phyloP scores from a whole-genome alignment of 2,888 invertebrate species.

The Apodemia mormo region DNA sequence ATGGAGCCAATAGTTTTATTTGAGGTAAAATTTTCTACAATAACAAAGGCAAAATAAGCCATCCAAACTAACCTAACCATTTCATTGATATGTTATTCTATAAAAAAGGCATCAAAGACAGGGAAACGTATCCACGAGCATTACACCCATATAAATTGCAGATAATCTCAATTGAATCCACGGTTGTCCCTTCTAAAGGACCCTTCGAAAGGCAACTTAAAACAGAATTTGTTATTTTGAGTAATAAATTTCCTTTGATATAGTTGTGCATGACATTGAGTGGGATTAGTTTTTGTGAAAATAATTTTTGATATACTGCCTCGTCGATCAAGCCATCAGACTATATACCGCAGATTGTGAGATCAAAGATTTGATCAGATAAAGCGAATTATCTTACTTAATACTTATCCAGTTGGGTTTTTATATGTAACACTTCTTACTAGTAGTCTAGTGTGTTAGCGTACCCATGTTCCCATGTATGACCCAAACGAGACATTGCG shows the following conservation, averaged over 20 bases:
- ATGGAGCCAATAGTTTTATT: background rate
- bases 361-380: too few relatives aligned
- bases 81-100: slow-evolving; percentile 28
- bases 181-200: slow-evolving; percentile 47
- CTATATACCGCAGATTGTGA: too few relatives aligned
- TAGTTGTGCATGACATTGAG: background rate
- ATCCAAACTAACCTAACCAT: slow-evolving; percentile 11
- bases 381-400: too few relatives aligned
- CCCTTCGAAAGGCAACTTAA: slow-evolving; percentile 49
- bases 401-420: too few relatives aligned
- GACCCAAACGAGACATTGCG: too few relatives aligned
- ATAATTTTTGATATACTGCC: too few relatives aligned
- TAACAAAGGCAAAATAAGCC: slow-evolving; percentile 10
- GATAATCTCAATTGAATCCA: slow-evolving; percentile 53
- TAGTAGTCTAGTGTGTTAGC: too few relatives aligned
- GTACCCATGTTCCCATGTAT: too few relatives aligned
- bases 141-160: slow-evolving; percentile 56
- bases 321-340: too few relatives aligned
- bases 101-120: slow-evolving; percentile 42
- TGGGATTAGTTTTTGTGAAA: too few relatives aligned
- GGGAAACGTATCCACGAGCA: slow-evolving; percentile 49
- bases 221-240: slow-evolving; percentile 38
- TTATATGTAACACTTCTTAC: too few relatives aligned
- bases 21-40: background rate
- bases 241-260: slow-evolving; percentile 19